These are phyloP conservation scores for Asobara japonica DNA, from an alignment of 1,140 invertebrate genomes.

Conservation along the genomic window DNA sequence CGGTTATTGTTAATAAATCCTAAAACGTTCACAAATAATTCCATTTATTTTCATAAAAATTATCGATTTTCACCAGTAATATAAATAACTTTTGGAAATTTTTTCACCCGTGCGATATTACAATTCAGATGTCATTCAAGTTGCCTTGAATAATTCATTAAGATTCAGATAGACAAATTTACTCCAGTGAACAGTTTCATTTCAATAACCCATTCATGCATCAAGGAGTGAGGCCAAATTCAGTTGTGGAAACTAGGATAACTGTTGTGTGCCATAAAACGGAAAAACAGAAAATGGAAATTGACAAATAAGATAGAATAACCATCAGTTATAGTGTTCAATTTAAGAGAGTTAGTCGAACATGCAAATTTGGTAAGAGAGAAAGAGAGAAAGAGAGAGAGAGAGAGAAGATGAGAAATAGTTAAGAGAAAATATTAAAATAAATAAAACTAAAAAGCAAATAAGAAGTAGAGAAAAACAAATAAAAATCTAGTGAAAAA, in stretches of 20 bases:
- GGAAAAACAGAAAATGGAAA: constrained; percentile 4
- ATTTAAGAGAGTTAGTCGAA: constrained; percentile 30
- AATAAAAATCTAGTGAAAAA: constrained; percentile 10
- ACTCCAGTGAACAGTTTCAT: constrained; percentile 14
- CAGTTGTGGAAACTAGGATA: constrained; percentile 15
- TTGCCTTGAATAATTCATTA: not conserved
- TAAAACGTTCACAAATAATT: not conserved
- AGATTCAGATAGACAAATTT: constrained; percentile 31
- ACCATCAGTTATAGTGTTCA: constrained; percentile 24
- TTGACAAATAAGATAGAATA: constrained; percentile 19
- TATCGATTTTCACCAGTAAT: not conserved
- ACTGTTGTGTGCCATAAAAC: constrained; percentile 14
- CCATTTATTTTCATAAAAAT: not conserved
- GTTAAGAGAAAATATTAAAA: constrained; percentile 6
- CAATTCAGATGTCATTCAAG: constrained; percentile 6
- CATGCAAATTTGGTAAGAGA: constrained; percentile 19
- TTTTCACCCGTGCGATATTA: not conserved
- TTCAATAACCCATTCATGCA: constrained; percentile 38
- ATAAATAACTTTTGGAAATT: not conserved
- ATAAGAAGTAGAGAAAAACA: constrained; percentile 20
- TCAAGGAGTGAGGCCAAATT: constrained; percentile 23
- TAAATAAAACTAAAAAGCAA: constrained; percentile 22
- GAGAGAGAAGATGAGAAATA: constrained; percentile 10
- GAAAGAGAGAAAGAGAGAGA: constrained; percentile 18
- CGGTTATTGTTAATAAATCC: constrained; percentile 20